Base-by-base conservation (phyloP, 2,888 invertebrate species). In the Platerodrilus igneus region DNA sequence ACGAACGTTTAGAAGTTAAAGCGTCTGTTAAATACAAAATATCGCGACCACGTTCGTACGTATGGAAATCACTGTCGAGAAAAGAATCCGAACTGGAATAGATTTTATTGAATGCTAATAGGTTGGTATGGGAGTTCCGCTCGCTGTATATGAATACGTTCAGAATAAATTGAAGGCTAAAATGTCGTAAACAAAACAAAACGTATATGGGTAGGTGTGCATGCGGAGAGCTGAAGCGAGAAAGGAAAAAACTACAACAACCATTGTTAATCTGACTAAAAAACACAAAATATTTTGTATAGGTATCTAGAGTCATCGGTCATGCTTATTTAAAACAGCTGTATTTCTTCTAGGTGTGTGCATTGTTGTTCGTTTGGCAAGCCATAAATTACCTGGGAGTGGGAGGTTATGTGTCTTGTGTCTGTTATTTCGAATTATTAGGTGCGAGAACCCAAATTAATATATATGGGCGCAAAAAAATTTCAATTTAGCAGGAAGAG, bases 81-180 rank as follows among this genome's bases (percentile, higher is more conserved):
- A 43, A 44, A 48, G 36, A 40, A 38, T 39, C 50, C 52, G 47
- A 36, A 39, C 47, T 41, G 50, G 52, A 55, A 53, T 53, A 55
- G 56, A 51, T 58, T 58, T 59, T 58, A 59, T 60, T 58, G 59
- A 60, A 62, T 62, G 59, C 58, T 60, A 62, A 62, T 62, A 41
- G 28, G 8, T n/a, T 43, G 31, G 47, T 8, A 41, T 45, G 53
- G 57, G 60, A 55, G 61, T 60, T 61, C 59, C 59, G 55, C 50
- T 51, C 54, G 45, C 45, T 40, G 37, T 40, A 40, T 28, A n/a
- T n/a, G n/a, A n/a, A n/a, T n/a, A n/a, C n/a, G n/a, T n/a, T n/a
- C n/a, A n/a, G n/a, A n/a, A n/a, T n/a, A n/a, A n/a, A n/a, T n/a
- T n/a, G n/a, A n/a, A n/a, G n/a, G n/a, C n/a, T n/a, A n/a, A n/a